Evolutionary conservation across 2,888 invertebrate genomes (phyloP), one percentile per base, ranked within the genome.

Genomic region (Ellobium chinense): DNA sequence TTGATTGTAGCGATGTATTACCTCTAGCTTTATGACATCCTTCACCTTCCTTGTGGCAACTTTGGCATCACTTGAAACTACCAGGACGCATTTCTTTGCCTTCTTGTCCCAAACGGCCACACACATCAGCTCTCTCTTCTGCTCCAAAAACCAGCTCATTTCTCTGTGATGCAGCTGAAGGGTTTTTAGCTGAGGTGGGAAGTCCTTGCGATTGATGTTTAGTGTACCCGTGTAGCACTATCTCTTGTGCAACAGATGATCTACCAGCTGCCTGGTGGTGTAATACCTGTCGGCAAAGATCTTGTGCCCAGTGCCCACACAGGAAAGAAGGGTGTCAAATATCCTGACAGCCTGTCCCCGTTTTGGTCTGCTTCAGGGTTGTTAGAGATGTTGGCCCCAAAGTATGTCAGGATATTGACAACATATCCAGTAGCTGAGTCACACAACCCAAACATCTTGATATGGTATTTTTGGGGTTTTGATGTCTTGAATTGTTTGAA

Each of bases 381-480:
- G 27, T 69, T 37, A n/a, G 69, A 36, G 12, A 39, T 69, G 4
- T 69, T 14, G 7, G 39, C 12, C 7, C 39, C 46, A 39, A n/a
- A 69, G 46, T 69, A 69, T 69, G 69, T 39, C 12, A 69, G 27
- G 46, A 69, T 39, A 39, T 69, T 69, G 18, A 39, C 4, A 39
- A 69, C 69, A 56, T 72, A 72, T 7, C 72, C 72, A 56, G 58
- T 72, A 5, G 29, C 72, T n/a, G 29, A 7, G 72, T 72, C 72
- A 31, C 54, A 54, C 21, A 56, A 31, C 3, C 72, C 72, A 72
- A 72, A 72, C 4, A 31, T 72, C 24, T 72, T 72, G 24, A 72
- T 72, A 37, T n/a, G n/a, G n/a, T n/a, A n/a, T n/a, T n/a, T n/a
- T n/a, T n/a, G n/a, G n/a, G n/a, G n/a, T n/a, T n/a, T 72, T 72